Evolutionary conservation across 2,113 vertebrate genomes (phyloP).

Genomic region (Pseudorhombus dupliciocellatus): DNA sequence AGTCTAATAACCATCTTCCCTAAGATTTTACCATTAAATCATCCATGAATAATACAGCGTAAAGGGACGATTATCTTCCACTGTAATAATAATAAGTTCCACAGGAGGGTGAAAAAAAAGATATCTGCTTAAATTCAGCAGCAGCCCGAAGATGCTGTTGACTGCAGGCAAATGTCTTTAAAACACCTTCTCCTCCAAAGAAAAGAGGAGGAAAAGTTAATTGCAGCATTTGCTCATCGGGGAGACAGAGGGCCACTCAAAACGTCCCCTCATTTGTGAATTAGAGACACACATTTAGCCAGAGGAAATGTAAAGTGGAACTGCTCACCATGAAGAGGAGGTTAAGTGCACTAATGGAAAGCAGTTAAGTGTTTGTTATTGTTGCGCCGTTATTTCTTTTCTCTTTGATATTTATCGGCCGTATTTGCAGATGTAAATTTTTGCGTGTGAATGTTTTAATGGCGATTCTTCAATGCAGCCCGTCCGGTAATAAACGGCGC

Average conservation of each 20-base stretch:
- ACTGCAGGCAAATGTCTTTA: constrained; percentile 87
- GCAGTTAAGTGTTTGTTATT: constrained; percentile 77
- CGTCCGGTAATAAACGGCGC: constrained; percentile 27
- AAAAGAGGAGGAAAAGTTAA: constrained; percentile 89
- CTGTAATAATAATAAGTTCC: constrained; percentile 88
- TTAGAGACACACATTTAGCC: constrained; percentile 84
- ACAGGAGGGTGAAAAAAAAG: constrained; percentile 78
- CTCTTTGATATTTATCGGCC: constrained; percentile 65
- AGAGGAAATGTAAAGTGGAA: constrained; percentile 74
- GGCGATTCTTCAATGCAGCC: constrained; percentile 44
- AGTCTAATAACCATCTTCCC: constrained; percentile 65
- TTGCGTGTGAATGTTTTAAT: constrained; percentile 35
- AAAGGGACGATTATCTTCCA: constrained; percentile 86
- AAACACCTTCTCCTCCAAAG: constrained; percentile 85
- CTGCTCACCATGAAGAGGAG: constrained; percentile 70
- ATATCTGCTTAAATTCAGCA: constrained; percentile 87
- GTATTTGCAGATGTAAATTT: constrained; percentile 54
- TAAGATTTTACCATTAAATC: constrained; percentile 82
- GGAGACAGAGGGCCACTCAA: constrained; percentile 93
- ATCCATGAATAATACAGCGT: constrained; percentile 84
- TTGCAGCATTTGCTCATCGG: constrained; percentile 93
- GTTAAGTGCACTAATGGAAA: constrained; percentile 79
- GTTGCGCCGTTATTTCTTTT: constrained; percentile 69
- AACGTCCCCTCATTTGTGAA: constrained; percentile 93
- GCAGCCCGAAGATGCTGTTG: constrained; percentile 84